These are phyloP conservation scores for Chironomus riparius DNA, from an alignment of 2,888 invertebrate genomes.

Conservation along the genomic window DNA sequence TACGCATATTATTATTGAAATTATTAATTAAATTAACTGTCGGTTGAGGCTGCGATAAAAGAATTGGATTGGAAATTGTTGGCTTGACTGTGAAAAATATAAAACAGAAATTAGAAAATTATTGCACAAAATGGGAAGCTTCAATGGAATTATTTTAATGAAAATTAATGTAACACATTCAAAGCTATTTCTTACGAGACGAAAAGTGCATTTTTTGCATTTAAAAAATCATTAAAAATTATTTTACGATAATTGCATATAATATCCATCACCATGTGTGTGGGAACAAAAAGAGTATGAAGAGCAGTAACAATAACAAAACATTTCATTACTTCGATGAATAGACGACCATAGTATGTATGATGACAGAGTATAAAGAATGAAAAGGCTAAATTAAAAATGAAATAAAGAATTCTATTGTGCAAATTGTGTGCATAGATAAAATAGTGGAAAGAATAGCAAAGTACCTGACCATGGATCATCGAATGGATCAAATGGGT, in stretches of 20 bases:
- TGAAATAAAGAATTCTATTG: background rate
- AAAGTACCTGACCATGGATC: conserved; percentile 25
- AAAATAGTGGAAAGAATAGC: background rate
- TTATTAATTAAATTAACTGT: conserved; percentile 22
- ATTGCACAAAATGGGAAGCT: background rate
- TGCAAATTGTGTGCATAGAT: conserved; percentile 17
- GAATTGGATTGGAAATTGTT: conserved; percentile 23
- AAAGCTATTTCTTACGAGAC: background rate
- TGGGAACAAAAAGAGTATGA: background rate
- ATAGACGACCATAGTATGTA: background rate
- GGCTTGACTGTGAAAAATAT: background rate
- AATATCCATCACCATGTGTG: conserved; percentile 29
- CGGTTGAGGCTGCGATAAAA: background rate
- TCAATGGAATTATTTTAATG: background rate
- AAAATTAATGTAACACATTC: background rate
- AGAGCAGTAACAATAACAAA: background rate
- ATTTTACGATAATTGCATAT: background rate
- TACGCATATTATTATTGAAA: conserved; percentile 19
- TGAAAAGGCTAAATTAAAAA: background rate
- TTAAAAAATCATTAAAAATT: background rate
- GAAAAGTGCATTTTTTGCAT: background rate
- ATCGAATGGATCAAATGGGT: conserved; percentile 21
- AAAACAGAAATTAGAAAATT: background rate
- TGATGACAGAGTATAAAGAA: background rate
- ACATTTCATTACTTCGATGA: background rate